Evolutionary conservation across 2,113 vertebrate genomes (phyloP), one percentile per base, ranked within the genome.

Genomic region (Ariopsis seemanni): DNA sequence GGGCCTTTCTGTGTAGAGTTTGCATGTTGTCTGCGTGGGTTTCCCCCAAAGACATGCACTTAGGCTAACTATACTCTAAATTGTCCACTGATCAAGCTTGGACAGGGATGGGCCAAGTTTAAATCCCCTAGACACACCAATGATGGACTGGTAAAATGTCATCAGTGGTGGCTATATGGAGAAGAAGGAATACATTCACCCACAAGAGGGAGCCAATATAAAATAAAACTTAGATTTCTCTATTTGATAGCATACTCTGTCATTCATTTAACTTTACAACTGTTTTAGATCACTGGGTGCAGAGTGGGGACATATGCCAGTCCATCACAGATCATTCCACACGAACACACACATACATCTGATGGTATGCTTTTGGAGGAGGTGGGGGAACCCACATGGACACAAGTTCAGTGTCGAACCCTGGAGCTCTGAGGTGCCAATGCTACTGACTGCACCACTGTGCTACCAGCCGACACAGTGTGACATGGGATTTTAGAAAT

Each of bases 191-290:
- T 48, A 25, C 30, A 82, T 22, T 63, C 4, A 0, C 25, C 69
- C 84, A 85, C 84, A 48, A 75, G 84, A 85, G 20, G 84, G 84
- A 60, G 84, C 84, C 55, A 85, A 15, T 62, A 14, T 62, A 53
- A 52, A 77, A 77, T 74, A 22, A 77, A 74, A 48, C 48, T 22
- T 48, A 5, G 3, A 74, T 48, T 18, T 17, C n/a, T 69, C 30
- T 72, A 18, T 42, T 42, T 42, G 42, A 75, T 75, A 25, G 20
- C 0, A 4, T 74, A 71, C 72, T 25, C 8, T 1, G 2, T n/a
- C 11, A 9, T 78, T 75, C 12, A 27, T 78, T 50, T 50, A 25
- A 75, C 9, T 25, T 75, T 78, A 55, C 5, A 78, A 15, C 8
- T 7, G 2, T 75, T 75, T 22, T 50, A 25, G 20, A 50, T 50